Conservation (phyloP, 2,888 invertebrate species). For the Hyalella azteca region DNA sequence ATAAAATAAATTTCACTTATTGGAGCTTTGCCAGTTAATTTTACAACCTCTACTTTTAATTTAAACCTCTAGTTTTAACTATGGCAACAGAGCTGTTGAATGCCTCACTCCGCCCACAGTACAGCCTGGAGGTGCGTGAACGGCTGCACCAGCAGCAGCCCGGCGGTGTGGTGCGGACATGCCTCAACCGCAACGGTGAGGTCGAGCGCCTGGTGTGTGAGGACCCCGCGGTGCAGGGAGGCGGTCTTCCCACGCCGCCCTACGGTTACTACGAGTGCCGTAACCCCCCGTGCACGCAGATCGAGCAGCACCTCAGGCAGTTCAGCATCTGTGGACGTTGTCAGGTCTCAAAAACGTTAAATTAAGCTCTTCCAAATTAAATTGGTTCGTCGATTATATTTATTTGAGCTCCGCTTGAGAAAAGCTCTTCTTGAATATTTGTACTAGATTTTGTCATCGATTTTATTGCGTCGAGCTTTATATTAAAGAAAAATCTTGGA, state of each 20-base stretch:
- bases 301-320: constrained; percentile 66
- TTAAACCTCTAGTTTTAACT: no score
- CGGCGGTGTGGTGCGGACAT: constrained; percentile 5
- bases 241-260: constrained; percentile 64
- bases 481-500: no score
- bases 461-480: no score
- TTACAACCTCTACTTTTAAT: not conserved
- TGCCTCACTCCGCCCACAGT: not conserved
- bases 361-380: no score
- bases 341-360: no score
- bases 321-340: constrained; percentile 67
- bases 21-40: no score
- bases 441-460: no score
- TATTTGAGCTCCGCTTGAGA: no score
- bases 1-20: no score
- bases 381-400: no score
- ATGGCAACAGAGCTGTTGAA: not conserved
- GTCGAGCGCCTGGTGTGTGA: constrained; percentile 62
- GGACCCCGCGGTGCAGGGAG: constrained; percentile 63
- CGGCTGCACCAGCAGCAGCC: not conserved
- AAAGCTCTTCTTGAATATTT: no score
- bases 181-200: constrained; percentile 38
- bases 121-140: constrained; percentile 15
- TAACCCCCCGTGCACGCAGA: constrained; percentile 66
- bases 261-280: constrained; percentile 66